phyloP scores from a whole-genome alignment of 2,888 invertebrate species.

The Nasonovia ribisnigri region DNA sequence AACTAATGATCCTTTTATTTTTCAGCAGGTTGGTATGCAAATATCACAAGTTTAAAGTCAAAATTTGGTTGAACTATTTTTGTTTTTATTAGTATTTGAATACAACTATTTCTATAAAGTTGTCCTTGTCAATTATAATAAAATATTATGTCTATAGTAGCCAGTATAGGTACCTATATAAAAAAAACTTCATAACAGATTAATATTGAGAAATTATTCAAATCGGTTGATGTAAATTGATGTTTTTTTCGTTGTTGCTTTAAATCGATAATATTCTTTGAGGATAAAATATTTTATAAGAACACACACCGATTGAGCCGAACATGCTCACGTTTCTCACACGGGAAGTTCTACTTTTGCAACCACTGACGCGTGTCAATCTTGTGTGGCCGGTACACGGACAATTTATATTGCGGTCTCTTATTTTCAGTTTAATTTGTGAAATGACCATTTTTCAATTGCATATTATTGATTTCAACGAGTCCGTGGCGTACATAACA shows the following conservation, averaged over 20 bases:
- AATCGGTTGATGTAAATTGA: neutral
- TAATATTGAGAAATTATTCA: neutral
- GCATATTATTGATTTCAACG: constrained; percentile 10
- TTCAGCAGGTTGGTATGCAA: no score
- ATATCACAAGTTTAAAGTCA: no score
- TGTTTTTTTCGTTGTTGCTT: neutral
- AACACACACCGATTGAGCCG: neutral
- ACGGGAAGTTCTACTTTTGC: neutral
- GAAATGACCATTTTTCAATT: neutral
- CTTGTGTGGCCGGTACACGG: neutral
- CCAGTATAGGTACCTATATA: neutral
- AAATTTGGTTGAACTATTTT: no score
- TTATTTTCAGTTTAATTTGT: neutral
- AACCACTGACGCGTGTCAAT: neutral
- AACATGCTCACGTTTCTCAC: neutral
- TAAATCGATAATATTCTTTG: neutral
- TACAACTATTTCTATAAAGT: no score
- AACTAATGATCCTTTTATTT: neutral
- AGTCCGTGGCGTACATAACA: neutral
- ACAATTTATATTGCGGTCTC: neutral
- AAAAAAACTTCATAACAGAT: neutral
- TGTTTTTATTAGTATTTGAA: no score
- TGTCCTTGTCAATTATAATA: no score
- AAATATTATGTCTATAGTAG: neutral
- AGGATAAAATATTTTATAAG: neutral